These are phyloP conservation scores for Xanthia togata DNA, from an alignment of 2,888 invertebrate genomes.

Conservation along the genomic window DNA sequence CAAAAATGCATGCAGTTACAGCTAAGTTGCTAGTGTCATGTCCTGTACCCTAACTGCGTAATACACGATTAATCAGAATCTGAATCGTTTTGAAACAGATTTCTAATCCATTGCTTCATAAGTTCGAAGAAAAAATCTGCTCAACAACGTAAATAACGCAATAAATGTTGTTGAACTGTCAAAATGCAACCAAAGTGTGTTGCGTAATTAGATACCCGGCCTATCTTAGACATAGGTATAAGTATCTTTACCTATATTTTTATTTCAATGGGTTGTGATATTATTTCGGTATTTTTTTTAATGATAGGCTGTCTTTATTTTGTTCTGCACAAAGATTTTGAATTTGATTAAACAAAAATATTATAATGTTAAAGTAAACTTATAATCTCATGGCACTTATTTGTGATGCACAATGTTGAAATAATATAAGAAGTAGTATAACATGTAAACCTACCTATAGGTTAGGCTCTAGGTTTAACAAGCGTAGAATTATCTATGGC, in stretches of 20 bases:
- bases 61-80: too few species aligned
- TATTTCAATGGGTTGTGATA: conserved; percentile 54
- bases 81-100: too few species aligned
- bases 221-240: neutral
- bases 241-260: neutral
- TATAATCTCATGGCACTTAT: conserved; percentile 70
- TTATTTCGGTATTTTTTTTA: conserved; percentile 20
- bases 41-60: neutral
- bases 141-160: too few species aligned
- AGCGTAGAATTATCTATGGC: conserved; percentile 36
- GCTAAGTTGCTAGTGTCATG: conserved; percentile 9
- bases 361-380: conserved; percentile 27
- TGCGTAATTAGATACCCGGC: neutral
- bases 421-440: conserved; percentile 48
- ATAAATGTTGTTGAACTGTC: too few species aligned
- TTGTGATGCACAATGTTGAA: conserved; percentile 73
- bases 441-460: conserved; percentile 44
- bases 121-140: too few species aligned
- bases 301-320: conserved; percentile 16
- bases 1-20: conserved; percentile 29
- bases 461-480: conserved; percentile 37
- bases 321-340: conserved; percentile 51
- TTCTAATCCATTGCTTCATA: too few species aligned
- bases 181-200: too few species aligned
- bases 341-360: conserved; percentile 7